Conservation (phyloP, 35 echinoderm and acorn worm genomes). For the Hemicentrotus pulcherrimus region DNA sequence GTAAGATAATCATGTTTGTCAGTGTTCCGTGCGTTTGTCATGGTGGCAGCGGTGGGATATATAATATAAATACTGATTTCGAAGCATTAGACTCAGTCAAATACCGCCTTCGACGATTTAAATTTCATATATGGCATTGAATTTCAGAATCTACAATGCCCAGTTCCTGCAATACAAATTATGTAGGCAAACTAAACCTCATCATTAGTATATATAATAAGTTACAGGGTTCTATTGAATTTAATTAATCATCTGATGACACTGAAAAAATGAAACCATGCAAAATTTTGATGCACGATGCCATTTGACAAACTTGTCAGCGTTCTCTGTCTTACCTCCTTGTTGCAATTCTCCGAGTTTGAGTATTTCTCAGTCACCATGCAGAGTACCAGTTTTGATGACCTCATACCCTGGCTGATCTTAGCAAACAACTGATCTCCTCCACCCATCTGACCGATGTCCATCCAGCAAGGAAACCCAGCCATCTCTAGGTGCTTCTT, state of each 20-base stretch:
- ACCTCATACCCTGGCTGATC: slow-evolving; percentile 94
- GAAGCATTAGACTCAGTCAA: too few relatives aligned
- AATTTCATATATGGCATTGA: too few relatives aligned
- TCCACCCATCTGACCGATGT: slow-evolving; percentile 99
- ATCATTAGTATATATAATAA: background rate
- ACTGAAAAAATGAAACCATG: background rate
- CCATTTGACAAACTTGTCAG: background rate
- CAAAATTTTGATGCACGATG: background rate
- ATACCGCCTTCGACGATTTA: too few relatives aligned
- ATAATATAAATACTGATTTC: too few relatives aligned
- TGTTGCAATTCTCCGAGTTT: slow-evolving; percentile 94
- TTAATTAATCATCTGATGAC: background rate
- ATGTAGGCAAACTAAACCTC: background rate
- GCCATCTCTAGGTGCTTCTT: slow-evolving; percentile 92
- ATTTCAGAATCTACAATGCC: too few relatives aligned
- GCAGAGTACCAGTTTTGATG: slow-evolving; percentile 86
- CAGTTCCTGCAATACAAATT: too few relatives aligned
- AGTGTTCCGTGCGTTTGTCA: too few relatives aligned
- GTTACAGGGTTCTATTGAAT: background rate
- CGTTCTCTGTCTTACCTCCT: slow-evolving; percentile 68
- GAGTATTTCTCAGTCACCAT: slow-evolving; percentile 95
- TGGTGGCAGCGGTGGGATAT: too few relatives aligned
- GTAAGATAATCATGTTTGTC: too few relatives aligned
- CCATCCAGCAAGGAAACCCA: slow-evolving; percentile 93
- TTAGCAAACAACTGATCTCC: slow-evolving; percentile 88